These are phyloP conservation scores for Smittia sp. DNA, from an alignment of 2,888 invertebrate species.

Conservation along the genomic window DNA sequence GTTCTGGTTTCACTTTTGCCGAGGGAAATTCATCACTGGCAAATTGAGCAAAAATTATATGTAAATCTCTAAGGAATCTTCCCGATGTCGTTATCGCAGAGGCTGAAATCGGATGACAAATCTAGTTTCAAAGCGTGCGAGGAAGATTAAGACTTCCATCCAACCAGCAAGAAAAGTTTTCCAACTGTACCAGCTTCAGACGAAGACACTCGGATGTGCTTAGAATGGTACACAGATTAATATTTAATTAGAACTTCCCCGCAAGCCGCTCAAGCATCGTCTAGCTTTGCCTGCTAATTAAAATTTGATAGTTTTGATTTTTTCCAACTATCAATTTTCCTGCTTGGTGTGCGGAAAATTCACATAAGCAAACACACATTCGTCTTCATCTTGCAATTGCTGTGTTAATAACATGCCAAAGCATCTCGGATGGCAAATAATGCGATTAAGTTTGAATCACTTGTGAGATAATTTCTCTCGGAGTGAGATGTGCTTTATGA, in stretches of 20 bases:
- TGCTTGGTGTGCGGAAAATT: slow-evolving; percentile 3
- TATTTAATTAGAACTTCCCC: slow-evolving; percentile 6
- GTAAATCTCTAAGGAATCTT: not conserved
- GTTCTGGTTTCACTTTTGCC: not conserved
- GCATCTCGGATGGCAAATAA: not conserved
- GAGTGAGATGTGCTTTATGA: not conserved
- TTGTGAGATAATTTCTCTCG: not conserved
- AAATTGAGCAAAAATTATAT: not conserved
- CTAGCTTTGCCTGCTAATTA: not conserved
- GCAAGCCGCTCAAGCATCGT: not conserved
- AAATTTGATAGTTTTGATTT: slow-evolving; percentile 9
- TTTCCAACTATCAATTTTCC: not conserved
- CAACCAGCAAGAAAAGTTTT: not conserved
- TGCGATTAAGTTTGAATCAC: slow-evolving; percentile 17
- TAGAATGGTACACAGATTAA: slow-evolving; percentile 35
- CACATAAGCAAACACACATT: not conserved
- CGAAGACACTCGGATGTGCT: slow-evolving; percentile 21
- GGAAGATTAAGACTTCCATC: not conserved
- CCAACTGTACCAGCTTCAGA: slow-evolving; percentile 27
- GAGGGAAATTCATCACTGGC: not conserved
- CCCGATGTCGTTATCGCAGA: not conserved
- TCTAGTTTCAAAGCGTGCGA: not conserved
- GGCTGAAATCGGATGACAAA: not conserved
- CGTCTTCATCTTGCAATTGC: not conserved
- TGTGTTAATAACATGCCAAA: not conserved